phyloP scores from a whole-genome alignment of 2,797 vertebrate species.

The Tapirus indicus region DNA sequence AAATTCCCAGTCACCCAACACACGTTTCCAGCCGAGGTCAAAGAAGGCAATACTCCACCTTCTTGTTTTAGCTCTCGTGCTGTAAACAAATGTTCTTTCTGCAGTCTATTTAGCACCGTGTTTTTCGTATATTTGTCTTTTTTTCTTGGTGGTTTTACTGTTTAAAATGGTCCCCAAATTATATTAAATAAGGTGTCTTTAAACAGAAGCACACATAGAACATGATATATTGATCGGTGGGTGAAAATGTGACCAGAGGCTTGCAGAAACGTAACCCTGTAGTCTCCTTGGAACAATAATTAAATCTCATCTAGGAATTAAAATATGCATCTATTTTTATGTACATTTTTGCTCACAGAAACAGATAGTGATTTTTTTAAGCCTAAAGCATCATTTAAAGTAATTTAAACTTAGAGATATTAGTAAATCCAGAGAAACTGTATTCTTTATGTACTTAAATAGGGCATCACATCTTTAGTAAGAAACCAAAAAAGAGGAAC shows the following conservation, averaged over 20 bases:
- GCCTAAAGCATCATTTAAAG: no score
- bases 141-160: neutral
- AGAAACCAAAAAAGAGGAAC: neutral
- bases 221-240: neutral
- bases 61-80: neutral
- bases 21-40: neutral
- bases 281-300: neutral
- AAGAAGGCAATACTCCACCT: neutral
- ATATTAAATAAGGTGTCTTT: neutral
- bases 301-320: slow-evolving; percentile 12
- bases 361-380: no score
- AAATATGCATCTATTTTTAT: neutral
- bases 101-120: neutral
- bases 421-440: neutral
- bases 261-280: neutral
- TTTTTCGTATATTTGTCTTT: neutral
- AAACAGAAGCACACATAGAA: neutral
- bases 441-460: neutral
- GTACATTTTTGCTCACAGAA: no score
- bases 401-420: no score
- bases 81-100: neutral
- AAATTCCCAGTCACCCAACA: neutral
- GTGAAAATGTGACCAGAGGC: neutral
- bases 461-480: neutral
- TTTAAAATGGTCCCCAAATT: neutral